A percentile compares a stretch with the other conserved stretches of the same genome.
These are phyloP conservation scores for Merodon equestris DNA, from an alignment of 2,888 invertebrate genomes.

Conservation along the genomic window DNA sequence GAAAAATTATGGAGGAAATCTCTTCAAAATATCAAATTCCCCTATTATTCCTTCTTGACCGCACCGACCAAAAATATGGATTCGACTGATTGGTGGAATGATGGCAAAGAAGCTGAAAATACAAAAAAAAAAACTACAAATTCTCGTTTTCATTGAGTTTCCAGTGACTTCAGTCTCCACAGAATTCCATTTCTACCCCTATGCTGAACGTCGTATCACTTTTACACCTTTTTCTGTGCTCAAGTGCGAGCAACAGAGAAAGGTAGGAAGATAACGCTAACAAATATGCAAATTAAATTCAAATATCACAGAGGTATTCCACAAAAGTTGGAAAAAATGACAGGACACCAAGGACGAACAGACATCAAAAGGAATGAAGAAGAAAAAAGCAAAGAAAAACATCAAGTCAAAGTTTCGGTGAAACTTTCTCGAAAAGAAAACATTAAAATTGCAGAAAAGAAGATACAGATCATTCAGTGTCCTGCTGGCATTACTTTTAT, in stretches of 20 bases:
- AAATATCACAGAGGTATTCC: slow-evolving; percentile 9
- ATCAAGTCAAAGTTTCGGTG: slow-evolving; percentile 43
- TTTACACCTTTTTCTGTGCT: not conserved
- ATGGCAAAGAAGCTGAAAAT: slow-evolving; percentile 33
- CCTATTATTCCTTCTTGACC: not conserved
- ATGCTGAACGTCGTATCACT: slow-evolving; percentile 19
- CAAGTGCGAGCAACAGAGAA: too few relatives aligned
- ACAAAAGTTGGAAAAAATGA: not conserved
- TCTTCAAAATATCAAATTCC: slow-evolving; percentile 40
- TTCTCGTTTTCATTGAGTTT: slow-evolving; percentile 44
- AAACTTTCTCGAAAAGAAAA: slow-evolving; percentile 56
- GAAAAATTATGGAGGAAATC: slow-evolving; percentile 51
- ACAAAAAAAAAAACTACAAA: slow-evolving; percentile 32
- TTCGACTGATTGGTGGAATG: slow-evolving; percentile 28
- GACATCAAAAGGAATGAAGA: slow-evolving; percentile 5
- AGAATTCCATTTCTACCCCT: slow-evolving; percentile 47
- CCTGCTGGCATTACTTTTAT: too few relatives aligned
- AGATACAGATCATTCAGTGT: too few relatives aligned
- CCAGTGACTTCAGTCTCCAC: slow-evolving; percentile 13
- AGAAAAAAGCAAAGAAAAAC: slow-evolving; percentile 7
- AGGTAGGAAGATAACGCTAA: slow-evolving; percentile 32
- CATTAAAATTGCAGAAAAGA: slow-evolving; percentile 48
- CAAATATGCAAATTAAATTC: slow-evolving; percentile 65
- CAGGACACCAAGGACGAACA: not conserved
- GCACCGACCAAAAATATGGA: slow-evolving; percentile 10